phyloP scores from a whole-genome alignment of 1,140 invertebrate species.

The Octopus sinensis region DNA sequence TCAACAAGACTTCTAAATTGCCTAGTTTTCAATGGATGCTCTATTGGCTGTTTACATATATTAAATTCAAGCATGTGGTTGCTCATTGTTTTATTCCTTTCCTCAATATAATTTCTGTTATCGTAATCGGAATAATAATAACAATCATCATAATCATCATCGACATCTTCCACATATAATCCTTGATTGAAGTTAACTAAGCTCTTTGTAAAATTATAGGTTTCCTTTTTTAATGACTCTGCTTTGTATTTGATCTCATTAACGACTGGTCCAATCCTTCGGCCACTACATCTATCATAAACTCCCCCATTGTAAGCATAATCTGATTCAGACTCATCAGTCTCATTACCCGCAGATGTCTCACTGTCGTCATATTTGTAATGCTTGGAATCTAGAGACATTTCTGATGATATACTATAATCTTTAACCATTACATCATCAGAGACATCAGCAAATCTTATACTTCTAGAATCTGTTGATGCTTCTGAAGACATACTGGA shows the following conservation, averaged over 20 bases:
- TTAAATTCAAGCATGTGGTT: no score
- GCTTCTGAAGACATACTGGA: neutral
- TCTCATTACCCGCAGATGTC: neutral
- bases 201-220: conserved; percentile 1
- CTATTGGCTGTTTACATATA: no score
- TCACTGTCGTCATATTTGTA: neutral
- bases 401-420: neutral
- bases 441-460: neutral
- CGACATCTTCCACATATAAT: neutral
- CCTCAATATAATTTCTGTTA: neutral
- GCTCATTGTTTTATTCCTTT: neutral
- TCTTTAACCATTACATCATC: neutral
- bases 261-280: neutral
- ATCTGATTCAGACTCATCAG: neutral
- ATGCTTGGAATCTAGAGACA: neutral
- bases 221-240: neutral
- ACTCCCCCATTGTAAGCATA: neutral
- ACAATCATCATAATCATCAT: neutral
- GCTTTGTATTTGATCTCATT: neutral
- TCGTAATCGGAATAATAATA: neutral
- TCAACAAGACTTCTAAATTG: neutral
- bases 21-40: no score
- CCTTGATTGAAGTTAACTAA: neutral
- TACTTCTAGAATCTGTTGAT: neutral
- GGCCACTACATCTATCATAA: neutral